These are phyloP conservation scores for Melangyna quadrimaculata DNA, from an alignment of 2,888 invertebrate genomes.

Conservation along the genomic window DNA sequence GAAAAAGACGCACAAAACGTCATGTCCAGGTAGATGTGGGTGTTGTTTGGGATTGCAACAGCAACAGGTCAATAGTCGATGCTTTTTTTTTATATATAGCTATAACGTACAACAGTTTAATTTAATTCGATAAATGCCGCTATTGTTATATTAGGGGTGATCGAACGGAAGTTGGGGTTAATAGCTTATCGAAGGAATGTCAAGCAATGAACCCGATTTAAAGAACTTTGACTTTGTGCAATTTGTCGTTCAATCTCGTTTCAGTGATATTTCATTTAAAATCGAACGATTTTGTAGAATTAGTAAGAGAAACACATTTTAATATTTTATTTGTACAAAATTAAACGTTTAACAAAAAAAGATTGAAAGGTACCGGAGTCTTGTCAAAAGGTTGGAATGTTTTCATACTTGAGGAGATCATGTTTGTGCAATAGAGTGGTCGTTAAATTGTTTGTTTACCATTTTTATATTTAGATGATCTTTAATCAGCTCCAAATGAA, in stretches of 20 bases:
- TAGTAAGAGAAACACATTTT: no score
- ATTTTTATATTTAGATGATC: no score
- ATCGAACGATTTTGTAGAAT: no score
- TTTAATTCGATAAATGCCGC: not conserved
- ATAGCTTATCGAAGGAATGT: slow-evolving; percentile 10
- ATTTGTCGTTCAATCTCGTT: not conserved
- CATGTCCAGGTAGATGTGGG: not conserved
- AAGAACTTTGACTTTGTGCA: not conserved
- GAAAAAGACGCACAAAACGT: not conserved
- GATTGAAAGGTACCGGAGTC: no score
- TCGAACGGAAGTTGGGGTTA: slow-evolving; percentile 42
- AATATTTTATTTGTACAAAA: no score
- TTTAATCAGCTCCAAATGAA: no score
- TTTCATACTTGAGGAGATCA: no score
- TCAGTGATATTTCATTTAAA: not conserved
- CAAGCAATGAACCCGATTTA: not conserved
- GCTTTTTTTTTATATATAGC: not conserved
- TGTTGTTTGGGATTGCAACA: not conserved
- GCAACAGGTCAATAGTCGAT: slow-evolving; percentile 27
- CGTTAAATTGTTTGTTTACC: no score
- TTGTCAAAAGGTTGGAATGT: no score
- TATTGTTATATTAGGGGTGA: slow-evolving; percentile 11
- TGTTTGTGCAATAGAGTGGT: no score
- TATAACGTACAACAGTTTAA: not conserved
- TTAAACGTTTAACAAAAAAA: no score